Evolutionary conservation across 2,888 invertebrate species (phyloP), one percentile per base, ranked within the genome.

Genomic region (Cotesia congregata): DNA sequence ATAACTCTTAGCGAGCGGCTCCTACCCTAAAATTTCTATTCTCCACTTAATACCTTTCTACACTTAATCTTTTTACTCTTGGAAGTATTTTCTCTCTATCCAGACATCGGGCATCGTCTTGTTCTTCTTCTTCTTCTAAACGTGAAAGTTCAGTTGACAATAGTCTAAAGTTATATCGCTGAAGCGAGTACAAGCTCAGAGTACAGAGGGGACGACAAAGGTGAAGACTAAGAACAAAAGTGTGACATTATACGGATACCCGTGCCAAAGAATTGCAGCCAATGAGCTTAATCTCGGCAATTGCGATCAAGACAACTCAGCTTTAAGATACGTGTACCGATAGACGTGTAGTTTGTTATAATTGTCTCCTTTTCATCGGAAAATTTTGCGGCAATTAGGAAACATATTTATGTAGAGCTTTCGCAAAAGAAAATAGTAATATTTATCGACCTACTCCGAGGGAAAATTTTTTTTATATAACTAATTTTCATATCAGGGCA

Each of bases 251-350:
- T 50, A 65, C 17, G 12, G 64, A 64, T 72, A 15, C 62, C 64
- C 72, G 72, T 76, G 76, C 76, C 76, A 76, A 76, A 65, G 17
- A 70, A 17, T 76, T 39, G 61, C 65, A 72, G 72, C 76, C 76
- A 76, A 76, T 76, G 71, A 68, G 72, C 72, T 67, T 72, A 60
- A 39, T 61, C 72, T 72, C 65, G 20, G 15, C 61, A 64, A 76
- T 76, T 72, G 67, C 67, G 76, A 76, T 76, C 67, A 17, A 67
- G 39, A 65, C 30, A 12, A 7, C 9, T 50, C 50, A 50, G 12
- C 50, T 50, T 50, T 30, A 30, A 30, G 30, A 72, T 60, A 41
- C 40, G 72, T 38, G 41, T 40, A 15, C 72, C 62, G 64, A 62
- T 17, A 17, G 60, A 59, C 60, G 60, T 59, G 60, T 5, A 30